Conservation (phyloP, 2,888 invertebrate species). For the Thymelicus lineola region DNA sequence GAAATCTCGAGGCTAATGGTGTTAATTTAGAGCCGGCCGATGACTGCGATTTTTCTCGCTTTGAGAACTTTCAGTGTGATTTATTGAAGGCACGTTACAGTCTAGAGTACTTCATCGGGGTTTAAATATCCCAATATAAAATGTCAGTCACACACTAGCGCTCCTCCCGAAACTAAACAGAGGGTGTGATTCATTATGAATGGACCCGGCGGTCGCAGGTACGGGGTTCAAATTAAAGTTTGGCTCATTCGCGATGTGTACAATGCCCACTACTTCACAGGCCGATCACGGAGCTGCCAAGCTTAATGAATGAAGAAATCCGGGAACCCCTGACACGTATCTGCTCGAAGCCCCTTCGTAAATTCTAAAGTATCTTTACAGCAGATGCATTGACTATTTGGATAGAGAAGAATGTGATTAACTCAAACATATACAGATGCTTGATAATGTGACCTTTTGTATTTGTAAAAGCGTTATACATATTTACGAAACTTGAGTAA, state of each 20-base stretch:
- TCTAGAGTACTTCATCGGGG: constrained; percentile 2
- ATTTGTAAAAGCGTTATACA: too few relatives aligned
- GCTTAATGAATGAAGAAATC: constrained; percentile 83
- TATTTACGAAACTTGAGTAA: too few relatives aligned
- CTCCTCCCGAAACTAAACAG: constrained; percentile 68
- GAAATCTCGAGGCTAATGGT: constrained; percentile 82
- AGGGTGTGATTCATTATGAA: constrained; percentile 75
- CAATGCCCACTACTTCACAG: constrained; percentile 68
- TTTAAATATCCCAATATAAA: constrained; percentile 56
- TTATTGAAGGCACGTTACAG: constrained; percentile 63
- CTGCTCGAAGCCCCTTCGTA: constrained; percentile 62
- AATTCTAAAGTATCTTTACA: constrained; percentile 61
- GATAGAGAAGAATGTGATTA: constrained; percentile 1
- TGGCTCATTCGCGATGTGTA: constrained; percentile 69
- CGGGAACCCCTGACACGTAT: constrained; percentile 66
- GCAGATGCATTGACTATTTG: constrained; percentile 27
- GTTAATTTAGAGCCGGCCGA: constrained; percentile 83
- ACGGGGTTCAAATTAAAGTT: constrained; percentile 78
- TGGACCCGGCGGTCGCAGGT: constrained; percentile 69
- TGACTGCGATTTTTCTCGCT: constrained; percentile 81
- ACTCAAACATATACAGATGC: background rate
- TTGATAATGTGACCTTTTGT: too few relatives aligned
- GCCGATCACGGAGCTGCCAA: constrained; percentile 71
- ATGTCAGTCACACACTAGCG: constrained; percentile 71
- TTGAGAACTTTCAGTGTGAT: constrained; percentile 69